Evolutionary conservation across 2,888 invertebrate species (phyloP).

Genomic region (Ormyrus rosae): DNA sequence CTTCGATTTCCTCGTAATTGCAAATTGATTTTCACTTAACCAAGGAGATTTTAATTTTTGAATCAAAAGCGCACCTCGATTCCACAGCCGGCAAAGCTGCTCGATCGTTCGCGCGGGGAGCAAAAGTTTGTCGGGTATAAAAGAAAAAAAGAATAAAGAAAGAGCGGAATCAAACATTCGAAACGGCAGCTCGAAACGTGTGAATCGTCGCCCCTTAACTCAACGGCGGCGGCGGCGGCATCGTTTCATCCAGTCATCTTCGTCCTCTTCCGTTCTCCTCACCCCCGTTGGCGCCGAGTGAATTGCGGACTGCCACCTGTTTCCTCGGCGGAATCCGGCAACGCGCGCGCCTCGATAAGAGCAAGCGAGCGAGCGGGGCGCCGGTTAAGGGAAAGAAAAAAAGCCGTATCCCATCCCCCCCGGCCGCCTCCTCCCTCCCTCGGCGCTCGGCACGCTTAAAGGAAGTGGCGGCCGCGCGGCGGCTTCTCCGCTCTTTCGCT

Average conservation of each 20-base stretch:
- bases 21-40: no score
- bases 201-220: no score
- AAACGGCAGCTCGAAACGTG: no score
- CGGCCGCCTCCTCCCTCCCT: background rate
- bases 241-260: slow-evolving; percentile 42
- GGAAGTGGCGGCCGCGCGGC: slow-evolving; percentile 4
- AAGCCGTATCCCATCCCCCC: background rate
- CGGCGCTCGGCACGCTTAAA: background rate
- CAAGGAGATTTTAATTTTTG: no score
- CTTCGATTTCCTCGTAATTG: no score
- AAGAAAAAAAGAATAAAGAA: no score
- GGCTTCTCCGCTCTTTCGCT: no score
- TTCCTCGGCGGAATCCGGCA: slow-evolving; percentile 48
- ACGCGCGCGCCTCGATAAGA: slow-evolving; percentile 45
- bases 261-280: slow-evolving; percentile 25
- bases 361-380: slow-evolving; percentile 2
- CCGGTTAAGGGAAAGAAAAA: slow-evolving; percentile 37
- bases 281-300: background rate
- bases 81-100: no score
- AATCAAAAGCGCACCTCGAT: no score
- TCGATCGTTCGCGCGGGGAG: no score
- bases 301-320: slow-evolving; percentile 47
- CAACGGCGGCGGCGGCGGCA: background rate
- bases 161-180: no score
- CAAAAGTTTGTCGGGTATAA: no score